Conservation (phyloP, 2,113 vertebrate species). For the Micronycteris hirsuta region DNA sequence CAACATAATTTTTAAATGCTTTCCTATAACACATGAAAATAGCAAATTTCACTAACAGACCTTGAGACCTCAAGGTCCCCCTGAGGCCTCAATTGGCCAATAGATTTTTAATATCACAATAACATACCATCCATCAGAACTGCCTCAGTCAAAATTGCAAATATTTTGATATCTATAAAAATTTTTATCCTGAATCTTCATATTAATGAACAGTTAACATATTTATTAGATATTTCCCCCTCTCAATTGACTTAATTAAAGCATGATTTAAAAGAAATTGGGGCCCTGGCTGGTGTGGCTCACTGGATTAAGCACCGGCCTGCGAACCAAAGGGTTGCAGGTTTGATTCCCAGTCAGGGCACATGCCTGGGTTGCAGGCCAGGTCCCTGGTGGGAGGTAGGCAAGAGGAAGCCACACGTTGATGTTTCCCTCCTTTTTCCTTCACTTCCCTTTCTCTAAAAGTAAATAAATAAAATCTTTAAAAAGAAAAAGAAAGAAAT, state of each 20-base stretch:
- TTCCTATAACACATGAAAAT: constrained; percentile 39
- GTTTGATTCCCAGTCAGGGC: too few species aligned
- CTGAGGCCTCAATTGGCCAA: constrained; percentile 24
- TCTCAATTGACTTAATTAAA: constrained; percentile 40
- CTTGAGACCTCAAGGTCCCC: neutral
- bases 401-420: too few species aligned
- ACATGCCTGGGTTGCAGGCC: too few species aligned
- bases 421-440: too few species aligned
- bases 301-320: too few species aligned
- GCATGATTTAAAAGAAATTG: constrained; percentile 3
- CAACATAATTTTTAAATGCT: constrained; percentile 36
- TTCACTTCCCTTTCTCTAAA: too few species aligned
- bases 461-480: too few species aligned
- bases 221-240: constrained; percentile 45
- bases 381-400: too few species aligned
- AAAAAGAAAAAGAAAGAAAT: neutral
- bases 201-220: constrained; percentile 43
- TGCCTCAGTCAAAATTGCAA: constrained; percentile 63
- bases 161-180: constrained; percentile 60
- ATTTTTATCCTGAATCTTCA: constrained; percentile 63
- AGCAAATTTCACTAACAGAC: constrained; percentile 43
- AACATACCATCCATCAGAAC: constrained; percentile 58
- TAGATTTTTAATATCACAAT: constrained; percentile 52
- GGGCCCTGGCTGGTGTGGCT: too few species aligned
- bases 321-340: too few species aligned